Percentiles rank a stretch among this genome's conserved stretches.
These are phyloP conservation scores for Marisa cornuarietis DNA, from an alignment of 1,140 invertebrate species.

Conservation along the genomic window DNA sequence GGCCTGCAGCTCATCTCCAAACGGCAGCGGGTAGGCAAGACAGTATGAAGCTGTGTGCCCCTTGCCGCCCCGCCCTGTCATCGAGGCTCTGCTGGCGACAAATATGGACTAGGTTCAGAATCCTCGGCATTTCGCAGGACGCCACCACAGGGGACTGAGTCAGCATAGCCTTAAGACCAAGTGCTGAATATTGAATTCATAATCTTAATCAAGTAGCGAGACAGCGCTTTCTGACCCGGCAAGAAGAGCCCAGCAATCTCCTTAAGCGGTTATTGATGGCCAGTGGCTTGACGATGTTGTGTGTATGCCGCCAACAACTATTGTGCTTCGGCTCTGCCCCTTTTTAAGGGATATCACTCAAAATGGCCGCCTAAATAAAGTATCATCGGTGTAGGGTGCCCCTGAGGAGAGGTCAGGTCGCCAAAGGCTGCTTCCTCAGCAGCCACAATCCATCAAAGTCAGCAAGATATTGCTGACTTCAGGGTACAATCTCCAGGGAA, in stretches of 20 bases:
- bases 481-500: not conserved
- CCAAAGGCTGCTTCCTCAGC: conserved; percentile 3
- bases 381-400: not conserved
- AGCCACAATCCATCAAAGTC: conserved; percentile 4
- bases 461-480: conserved; percentile 3
- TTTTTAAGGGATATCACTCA: not conserved
- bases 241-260: not conserved
- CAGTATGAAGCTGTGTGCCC: too few relatives aligned
- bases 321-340: not conserved
- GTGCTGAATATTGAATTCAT: conserved; percentile 25
- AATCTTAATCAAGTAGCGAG: conserved; percentile 9
- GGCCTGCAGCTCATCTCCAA: too few relatives aligned
- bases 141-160: conserved; percentile 1
- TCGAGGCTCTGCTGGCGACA: too few relatives aligned
- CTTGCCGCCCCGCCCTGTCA: too few relatives aligned
- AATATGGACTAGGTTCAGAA: too few relatives aligned
- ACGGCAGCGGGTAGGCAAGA: too few relatives aligned
- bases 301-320: too few relatives aligned
- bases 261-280: conserved; percentile 10
- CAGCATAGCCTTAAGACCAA: not conserved
- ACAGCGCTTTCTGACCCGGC: not conserved
- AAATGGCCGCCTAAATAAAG: conserved; percentile 8
- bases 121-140: too few relatives aligned
- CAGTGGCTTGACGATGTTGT: not conserved
- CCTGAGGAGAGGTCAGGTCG: conserved; percentile 3